These are phyloP conservation scores for Oophaga sylvatica DNA, from an alignment of 2,797 vertebrate genomes.

Conservation along the genomic window DNA sequence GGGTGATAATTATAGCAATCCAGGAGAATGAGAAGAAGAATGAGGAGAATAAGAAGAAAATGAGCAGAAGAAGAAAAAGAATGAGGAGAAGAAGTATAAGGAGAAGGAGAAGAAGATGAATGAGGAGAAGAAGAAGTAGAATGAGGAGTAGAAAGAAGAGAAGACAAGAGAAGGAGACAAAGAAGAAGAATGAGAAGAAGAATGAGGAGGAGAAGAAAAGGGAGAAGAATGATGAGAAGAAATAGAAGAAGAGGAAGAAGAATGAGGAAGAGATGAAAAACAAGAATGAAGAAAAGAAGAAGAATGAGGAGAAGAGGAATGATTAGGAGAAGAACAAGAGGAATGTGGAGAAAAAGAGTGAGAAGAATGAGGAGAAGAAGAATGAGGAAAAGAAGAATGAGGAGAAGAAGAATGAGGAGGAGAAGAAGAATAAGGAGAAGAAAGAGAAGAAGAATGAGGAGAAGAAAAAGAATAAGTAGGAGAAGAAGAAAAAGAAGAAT, in stretches of 20 bases:
- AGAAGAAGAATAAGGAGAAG: too few relatives aligned
- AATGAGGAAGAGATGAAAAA: neutral
- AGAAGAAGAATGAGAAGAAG: neutral
- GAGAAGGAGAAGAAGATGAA: too few relatives aligned
- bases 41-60: too few relatives aligned
- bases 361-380: neutral
- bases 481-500: too few relatives aligned
- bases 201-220: neutral
- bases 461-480: neutral
- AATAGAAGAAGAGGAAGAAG: neutral
- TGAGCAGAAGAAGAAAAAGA: too few relatives aligned
- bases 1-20: too few relatives aligned
- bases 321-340: neutral
- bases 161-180: neutral
- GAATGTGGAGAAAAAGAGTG: neutral
- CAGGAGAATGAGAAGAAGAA: too few relatives aligned
- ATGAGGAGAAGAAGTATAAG: too few relatives aligned
- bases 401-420: neutral
- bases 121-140: too few relatives aligned
- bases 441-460: too few relatives aligned
- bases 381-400: too few relatives aligned
- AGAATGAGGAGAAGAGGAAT: neutral
- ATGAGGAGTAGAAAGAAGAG: too few relatives aligned
- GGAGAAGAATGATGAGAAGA: neutral
- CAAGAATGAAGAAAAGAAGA: neutral